Conservation (phyloP, 2,113 vertebrate genomes). For the Scartelaos histophorus region DNA sequence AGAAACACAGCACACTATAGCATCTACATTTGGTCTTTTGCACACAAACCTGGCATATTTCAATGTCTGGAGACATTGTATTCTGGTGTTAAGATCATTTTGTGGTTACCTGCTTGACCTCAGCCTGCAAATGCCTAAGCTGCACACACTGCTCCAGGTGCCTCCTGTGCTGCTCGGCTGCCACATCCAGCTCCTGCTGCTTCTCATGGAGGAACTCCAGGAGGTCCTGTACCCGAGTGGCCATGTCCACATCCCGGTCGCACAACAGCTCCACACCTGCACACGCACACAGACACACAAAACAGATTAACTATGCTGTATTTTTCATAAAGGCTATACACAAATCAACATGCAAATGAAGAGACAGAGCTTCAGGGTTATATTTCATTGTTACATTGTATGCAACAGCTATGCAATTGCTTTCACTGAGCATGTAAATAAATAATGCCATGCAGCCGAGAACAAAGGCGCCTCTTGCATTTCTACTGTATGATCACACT, state of each 20-base stretch:
- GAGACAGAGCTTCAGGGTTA: not conserved
- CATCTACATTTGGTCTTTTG: constrained; percentile 2
- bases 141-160: constrained; percentile 97
- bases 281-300: not conserved
- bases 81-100: not conserved
- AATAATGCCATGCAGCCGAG: not conserved
- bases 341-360: not conserved
- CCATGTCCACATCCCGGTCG: constrained; percentile 96
- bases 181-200: constrained; percentile 94
- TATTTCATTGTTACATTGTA: not conserved
- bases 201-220: constrained; percentile 97
- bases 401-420: not conserved
- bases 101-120: constrained; percentile 90
- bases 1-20: constrained; percentile 43
- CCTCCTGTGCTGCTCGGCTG: constrained; percentile 90
- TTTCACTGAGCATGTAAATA: not conserved
- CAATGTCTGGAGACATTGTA: not conserved
- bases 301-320: not conserved
- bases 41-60: not conserved
- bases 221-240: constrained; percentile 92
- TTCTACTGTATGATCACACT: not conserved
- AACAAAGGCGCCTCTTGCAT: constrained; percentile 1
- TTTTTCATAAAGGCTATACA: not conserved
- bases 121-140: constrained; percentile 93
- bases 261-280: constrained; percentile 94